These are phyloP conservation scores for Drosophila ficusphila DNA, from an alignment of 1,140 invertebrate genomes.

Conservation along the genomic window DNA sequence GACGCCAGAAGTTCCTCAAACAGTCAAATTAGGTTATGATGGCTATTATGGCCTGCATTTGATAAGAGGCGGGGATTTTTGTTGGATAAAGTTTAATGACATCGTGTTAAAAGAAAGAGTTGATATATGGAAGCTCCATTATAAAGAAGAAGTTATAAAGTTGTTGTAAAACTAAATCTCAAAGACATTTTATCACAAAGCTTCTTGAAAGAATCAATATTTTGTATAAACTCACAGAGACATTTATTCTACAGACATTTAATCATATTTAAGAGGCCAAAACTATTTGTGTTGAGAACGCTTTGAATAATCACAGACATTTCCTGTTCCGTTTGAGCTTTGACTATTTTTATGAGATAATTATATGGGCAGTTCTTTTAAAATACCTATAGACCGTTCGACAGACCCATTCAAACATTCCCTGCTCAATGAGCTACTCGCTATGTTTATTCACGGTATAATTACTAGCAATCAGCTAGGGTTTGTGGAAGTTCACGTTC, in stretches of 20 bases:
- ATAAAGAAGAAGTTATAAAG: too few relatives aligned
- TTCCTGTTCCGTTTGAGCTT: background rate
- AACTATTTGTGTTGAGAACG: background rate
- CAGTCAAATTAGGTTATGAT: slow-evolving; percentile 9
- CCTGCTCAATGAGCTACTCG: background rate
- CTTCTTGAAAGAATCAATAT: too few relatives aligned
- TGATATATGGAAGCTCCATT: too few relatives aligned
- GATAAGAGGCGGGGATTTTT: slow-evolving; percentile 9
- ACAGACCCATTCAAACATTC: slow-evolving; percentile 6
- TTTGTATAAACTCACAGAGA: too few relatives aligned
- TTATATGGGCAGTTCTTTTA: background rate
- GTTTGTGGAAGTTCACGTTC: slow-evolving; percentile 20
- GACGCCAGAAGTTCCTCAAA: slow-evolving; percentile 24
- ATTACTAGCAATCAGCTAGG: slow-evolving; percentile 24
- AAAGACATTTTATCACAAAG: too few relatives aligned
- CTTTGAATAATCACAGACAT: background rate
- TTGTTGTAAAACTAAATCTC: too few relatives aligned
- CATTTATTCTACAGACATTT: too few relatives aligned
- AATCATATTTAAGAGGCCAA: background rate
- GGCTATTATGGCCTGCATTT: background rate
- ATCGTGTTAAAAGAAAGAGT: background rate
- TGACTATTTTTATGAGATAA: background rate
- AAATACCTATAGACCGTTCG: background rate
- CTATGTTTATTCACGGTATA: slow-evolving; percentile 6
- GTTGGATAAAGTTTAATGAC: background rate